phyloP scores from a whole-genome alignment of 2,113 vertebrate species.

The Gymnarchus niloticus region DNA sequence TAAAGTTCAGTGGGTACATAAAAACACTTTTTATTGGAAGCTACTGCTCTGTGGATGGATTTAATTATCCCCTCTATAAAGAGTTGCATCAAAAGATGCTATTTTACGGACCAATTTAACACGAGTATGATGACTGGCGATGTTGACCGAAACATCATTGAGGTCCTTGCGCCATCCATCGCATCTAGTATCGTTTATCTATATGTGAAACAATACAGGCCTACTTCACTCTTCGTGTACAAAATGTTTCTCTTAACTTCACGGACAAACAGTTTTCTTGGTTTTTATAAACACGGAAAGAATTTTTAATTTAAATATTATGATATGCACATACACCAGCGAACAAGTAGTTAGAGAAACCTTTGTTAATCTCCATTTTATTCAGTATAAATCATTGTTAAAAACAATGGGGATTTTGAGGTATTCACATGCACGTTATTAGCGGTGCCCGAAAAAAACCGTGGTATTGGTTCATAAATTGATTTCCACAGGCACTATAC shows the following conservation, averaged over 20 bases:
- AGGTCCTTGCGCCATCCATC: neutral
- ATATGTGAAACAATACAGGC: neutral
- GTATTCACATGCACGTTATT: neutral
- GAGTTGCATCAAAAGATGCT: neutral
- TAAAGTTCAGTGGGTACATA: slow-evolving; percentile 8
- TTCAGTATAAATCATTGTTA: too few relatives aligned
- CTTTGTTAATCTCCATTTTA: neutral
- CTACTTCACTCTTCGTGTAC: neutral
- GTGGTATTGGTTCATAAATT: slow-evolving; percentile 1
- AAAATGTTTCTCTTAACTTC: neutral
- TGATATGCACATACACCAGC: too few relatives aligned
- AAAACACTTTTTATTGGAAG: slow-evolving; percentile 11
- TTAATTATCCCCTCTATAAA: neutral
- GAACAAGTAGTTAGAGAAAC: neutral
- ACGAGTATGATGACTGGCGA: neutral
- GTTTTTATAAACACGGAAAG: neutral
- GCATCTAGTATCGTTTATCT: neutral
- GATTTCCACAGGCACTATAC: neutral
- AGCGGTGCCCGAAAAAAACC: neutral
- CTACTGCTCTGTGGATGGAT: neutral
- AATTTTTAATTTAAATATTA: too few relatives aligned
- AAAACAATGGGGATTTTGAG: neutral
- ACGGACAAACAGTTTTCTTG: neutral
- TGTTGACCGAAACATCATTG: neutral
- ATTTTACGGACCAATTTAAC: neutral